Conservation (phyloP, 2,797 vertebrate genomes). For the Lithobates pipiens region DNA sequence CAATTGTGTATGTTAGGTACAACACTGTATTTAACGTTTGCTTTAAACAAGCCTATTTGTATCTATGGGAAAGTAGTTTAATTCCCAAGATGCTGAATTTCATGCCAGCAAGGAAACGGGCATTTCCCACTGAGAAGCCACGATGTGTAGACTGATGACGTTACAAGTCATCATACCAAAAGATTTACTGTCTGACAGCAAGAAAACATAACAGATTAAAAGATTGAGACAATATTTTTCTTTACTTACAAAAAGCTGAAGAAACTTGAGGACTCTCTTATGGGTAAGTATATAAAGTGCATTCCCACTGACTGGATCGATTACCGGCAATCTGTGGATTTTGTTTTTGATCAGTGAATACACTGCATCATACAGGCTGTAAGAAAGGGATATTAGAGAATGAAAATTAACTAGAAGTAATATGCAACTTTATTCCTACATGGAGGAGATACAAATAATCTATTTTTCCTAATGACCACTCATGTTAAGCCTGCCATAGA, state of each 20-base stretch:
- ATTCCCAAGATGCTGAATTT: neutral
- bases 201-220: neutral
- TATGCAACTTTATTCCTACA: neutral
- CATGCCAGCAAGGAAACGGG: neutral
- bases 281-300: constrained; percentile 98
- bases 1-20: too few species aligned
- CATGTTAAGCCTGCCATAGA: too few species aligned
- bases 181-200: neutral
- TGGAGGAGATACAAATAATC: neutral
- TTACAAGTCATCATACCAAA: neutral
- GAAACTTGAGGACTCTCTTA: constrained; percentile 99
- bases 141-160: neutral
- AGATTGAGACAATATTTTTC: neutral
- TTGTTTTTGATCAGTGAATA: constrained; percentile 98
- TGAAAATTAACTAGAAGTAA: neutral
- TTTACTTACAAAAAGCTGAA: constrained; percentile 97
- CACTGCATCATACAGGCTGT: constrained; percentile 95
- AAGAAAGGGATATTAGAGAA: constrained; percentile 49
- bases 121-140: neutral
- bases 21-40: too few species aligned
- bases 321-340: constrained; percentile 96
- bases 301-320: constrained; percentile 94
- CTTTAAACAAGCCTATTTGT: too few species aligned
- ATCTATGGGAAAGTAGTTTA: neutral
- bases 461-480: too few species aligned